Conservation (phyloP, 2,888 invertebrate genomes). For the Clivina fossor region DNA sequence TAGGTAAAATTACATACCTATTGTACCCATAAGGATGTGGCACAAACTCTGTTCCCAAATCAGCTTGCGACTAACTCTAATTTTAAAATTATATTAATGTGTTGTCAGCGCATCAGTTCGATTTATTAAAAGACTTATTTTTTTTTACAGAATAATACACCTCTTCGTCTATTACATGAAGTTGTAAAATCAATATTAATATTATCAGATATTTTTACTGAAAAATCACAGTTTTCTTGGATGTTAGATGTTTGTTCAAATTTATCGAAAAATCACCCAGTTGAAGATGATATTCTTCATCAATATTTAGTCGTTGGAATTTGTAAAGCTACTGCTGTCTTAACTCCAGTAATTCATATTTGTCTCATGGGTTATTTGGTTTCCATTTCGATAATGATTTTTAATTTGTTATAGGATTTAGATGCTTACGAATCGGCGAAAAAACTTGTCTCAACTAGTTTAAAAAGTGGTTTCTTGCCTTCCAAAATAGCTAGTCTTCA, state of each 20-base stretch:
- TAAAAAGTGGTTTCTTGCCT: slow-evolving; percentile 64
- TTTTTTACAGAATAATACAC: slow-evolving; percentile 50
- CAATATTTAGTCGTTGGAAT: slow-evolving; percentile 69
- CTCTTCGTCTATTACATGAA: slow-evolving; percentile 57
- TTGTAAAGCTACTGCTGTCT: slow-evolving; percentile 68
- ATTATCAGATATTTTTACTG: slow-evolving; percentile 76
- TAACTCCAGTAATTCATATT: slow-evolving; percentile 57
- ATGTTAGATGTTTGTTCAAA: slow-evolving; percentile 72
- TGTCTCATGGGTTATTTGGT: background rate
- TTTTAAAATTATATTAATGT: too few relatives aligned
- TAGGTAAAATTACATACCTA: too few relatives aligned
- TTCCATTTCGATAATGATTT: slow-evolving; percentile 3
- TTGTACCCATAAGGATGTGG: too few relatives aligned
- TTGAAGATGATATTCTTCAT: slow-evolving; percentile 76
- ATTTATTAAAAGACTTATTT: background rate
- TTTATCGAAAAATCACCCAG: slow-evolving; percentile 65
- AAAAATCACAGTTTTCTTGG: slow-evolving; percentile 76
- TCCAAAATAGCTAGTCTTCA: slow-evolving; percentile 65
- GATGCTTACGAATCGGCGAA: slow-evolving; percentile 63
- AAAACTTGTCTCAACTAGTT: slow-evolving; percentile 60
- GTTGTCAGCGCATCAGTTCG: too few relatives aligned
- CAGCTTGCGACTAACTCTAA: too few relatives aligned
- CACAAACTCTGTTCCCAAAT: too few relatives aligned
- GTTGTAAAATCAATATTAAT: slow-evolving; percentile 67
- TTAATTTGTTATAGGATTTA: slow-evolving; percentile 53